These are phyloP conservation scores for Nannobrachium achirus DNA, from an alignment of 2,113 vertebrate species.

Conservation along the genomic window DNA sequence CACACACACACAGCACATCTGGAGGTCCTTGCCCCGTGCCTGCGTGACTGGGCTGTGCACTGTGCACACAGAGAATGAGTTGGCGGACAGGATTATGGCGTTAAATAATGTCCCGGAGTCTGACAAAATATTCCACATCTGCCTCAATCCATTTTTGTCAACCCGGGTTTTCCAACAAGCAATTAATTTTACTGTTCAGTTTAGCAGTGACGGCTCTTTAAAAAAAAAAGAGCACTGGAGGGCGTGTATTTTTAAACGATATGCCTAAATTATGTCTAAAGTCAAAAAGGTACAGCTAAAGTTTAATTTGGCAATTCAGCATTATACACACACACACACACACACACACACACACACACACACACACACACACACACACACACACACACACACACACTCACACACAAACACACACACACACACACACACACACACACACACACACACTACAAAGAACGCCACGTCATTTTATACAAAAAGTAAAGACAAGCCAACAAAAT, in stretches of 20 bases:
- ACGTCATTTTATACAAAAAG: no score
- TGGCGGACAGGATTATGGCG: slow-evolving; percentile 8
- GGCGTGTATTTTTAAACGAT: neutral
- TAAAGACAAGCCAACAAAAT: no score
- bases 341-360: no score
- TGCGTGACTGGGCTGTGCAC: neutral
- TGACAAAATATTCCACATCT: slow-evolving; percentile 8
- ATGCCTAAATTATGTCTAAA: neutral
- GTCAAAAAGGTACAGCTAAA: neutral
- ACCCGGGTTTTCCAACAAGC: slow-evolving; percentile 1
- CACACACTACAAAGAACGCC: no score
- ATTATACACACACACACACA: neutral
- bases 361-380: no score
- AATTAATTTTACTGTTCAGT: neutral
- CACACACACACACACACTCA: no score
- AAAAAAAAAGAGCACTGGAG: no score
- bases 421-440: no score
- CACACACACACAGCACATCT: slow-evolving; percentile 40
- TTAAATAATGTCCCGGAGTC: neutral
- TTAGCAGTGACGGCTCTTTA: neutral
- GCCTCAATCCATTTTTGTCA: slow-evolving; percentile 12
- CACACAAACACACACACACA: no score
- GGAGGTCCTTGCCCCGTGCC: slow-evolving; percentile 5
- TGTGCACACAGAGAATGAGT: neutral
- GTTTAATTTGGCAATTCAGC: neutral